phyloP scores from a whole-genome alignment of 2,888 invertebrate genomes.

The Lasioglossum malachurum region DNA sequence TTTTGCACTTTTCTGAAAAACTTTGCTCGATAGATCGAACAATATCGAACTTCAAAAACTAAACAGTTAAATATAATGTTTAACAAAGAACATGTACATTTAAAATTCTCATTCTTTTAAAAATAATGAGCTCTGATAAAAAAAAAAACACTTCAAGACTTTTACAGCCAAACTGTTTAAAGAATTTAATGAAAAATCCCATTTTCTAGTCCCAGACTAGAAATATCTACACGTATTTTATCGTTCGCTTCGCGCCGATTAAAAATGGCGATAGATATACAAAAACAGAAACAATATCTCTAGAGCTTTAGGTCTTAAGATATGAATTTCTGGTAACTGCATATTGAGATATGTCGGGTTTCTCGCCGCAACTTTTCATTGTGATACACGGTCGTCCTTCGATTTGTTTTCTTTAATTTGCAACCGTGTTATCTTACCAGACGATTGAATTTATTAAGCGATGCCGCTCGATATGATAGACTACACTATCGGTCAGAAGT shows the following conservation, averaged over 20 bases:
- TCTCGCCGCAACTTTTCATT: background rate
- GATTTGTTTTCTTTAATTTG: background rate
- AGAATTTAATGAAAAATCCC: background rate
- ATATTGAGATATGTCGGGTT: background rate
- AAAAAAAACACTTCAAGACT: background rate
- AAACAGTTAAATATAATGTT: background rate
- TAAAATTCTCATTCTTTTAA: background rate
- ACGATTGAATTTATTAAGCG: conserved; percentile 44
- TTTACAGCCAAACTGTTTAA: background rate
- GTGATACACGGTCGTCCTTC: background rate
- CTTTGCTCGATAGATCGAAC: background rate
- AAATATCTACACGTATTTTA: background rate
- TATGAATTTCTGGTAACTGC: background rate
- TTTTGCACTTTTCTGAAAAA: background rate
- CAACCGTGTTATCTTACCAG: conserved; percentile 32
- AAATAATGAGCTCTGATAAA: no score
- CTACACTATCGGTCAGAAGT: background rate
- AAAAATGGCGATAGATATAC: background rate
- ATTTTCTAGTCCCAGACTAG: background rate
- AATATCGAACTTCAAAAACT: background rate
- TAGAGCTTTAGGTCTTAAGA: background rate
- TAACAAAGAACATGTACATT: background rate
- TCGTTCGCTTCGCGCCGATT: background rate
- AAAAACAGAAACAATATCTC: background rate
- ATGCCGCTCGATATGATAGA: conserved; percentile 19